Percentiles rank a stretch among this genome's conserved stretches.
These are phyloP conservation scores for Euplexia lucipara DNA, from an alignment of 2,888 invertebrate genomes.

Conservation along the genomic window DNA sequence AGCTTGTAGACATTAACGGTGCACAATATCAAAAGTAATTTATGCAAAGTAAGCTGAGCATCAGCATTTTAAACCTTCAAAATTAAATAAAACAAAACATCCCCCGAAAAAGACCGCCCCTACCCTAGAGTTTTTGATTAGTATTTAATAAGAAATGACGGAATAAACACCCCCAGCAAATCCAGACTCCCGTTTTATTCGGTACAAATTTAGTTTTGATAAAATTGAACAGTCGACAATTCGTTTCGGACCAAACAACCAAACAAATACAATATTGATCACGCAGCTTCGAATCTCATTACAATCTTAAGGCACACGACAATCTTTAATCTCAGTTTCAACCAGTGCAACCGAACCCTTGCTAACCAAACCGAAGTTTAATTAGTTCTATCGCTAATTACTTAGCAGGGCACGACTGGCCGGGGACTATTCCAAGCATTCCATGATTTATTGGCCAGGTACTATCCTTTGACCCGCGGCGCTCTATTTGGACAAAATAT, in stretches of 20 bases:
- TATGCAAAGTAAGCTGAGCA: too few species aligned
- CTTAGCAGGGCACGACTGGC: conserved; percentile 82
- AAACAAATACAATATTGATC: conserved; percentile 9
- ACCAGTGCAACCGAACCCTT: conserved; percentile 62
- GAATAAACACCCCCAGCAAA: too few species aligned
- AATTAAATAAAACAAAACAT: too few species aligned
- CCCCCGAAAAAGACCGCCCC: too few species aligned
- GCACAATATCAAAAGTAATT: too few species aligned
- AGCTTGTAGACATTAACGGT: too few species aligned
- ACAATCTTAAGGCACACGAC: conserved; percentile 24
- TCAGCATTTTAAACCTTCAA: too few species aligned
- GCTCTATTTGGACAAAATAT: conserved; percentile 63
- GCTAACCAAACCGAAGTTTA: conserved; percentile 68
- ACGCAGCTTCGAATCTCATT: conserved; percentile 18
- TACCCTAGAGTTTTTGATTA: too few species aligned
- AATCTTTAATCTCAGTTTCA: conserved; percentile 43
- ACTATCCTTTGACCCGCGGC: conserved; percentile 62
- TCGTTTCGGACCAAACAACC: background rate
- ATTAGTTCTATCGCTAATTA: conserved; percentile 88
- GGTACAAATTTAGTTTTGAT: too few species aligned
- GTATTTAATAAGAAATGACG: too few species aligned
- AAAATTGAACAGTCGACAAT: too few species aligned
- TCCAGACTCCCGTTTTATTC: too few species aligned
- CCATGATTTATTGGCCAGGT: conserved; percentile 72
- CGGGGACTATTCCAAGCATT: conserved; percentile 76